Evolutionary conservation across 2,888 invertebrate species (phyloP).

Genomic region (Sinohyriopsis cumingii): DNA sequence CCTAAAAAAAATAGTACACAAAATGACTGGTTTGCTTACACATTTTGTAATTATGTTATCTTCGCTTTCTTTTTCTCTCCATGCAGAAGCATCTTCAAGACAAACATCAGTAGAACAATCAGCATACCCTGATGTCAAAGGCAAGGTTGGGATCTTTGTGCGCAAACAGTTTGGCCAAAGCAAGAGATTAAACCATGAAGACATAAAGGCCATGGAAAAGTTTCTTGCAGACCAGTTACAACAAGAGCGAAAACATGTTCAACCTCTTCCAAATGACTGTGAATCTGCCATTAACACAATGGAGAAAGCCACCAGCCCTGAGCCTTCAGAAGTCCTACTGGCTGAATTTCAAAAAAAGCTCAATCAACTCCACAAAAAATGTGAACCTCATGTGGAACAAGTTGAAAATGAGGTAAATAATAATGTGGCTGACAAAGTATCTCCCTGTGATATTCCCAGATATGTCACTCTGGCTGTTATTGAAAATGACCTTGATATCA

Average conservation of each 20-base stretch:
- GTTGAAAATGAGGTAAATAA: too few relatives aligned
- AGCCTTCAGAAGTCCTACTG: conserved; percentile 5
- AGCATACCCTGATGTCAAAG: conserved; percentile 48
- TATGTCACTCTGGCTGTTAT: conserved; percentile 6
- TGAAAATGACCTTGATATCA: conserved; percentile 27
- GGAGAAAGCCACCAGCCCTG: conserved; percentile 7
- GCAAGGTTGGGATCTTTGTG: conserved; percentile 48
- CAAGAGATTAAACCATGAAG: conserved; percentile 54
- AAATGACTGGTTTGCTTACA: too few relatives aligned
- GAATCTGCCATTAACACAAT: background rate
- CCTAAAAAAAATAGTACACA: too few relatives aligned
- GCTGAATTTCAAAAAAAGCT: conserved; percentile 7
- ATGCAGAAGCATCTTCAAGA: too few relatives aligned
- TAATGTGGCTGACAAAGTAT: background rate
- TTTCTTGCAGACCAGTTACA: conserved; percentile 44
- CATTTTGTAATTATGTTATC: too few relatives aligned
- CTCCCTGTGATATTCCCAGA: background rate
- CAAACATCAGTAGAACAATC: conserved; percentile 9
- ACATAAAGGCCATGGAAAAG: conserved; percentile 53
- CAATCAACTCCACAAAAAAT: conserved; percentile 15
- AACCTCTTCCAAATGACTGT: too few relatives aligned
- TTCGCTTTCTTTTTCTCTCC: too few relatives aligned
- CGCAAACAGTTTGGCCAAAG: conserved; percentile 60
- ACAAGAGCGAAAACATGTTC: conserved; percentile 27
- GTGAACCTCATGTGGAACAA: background rate